Evolutionary conservation across 1,140 invertebrate genomes (phyloP).

Genomic region (Rhizoglyphus robini): DNA sequence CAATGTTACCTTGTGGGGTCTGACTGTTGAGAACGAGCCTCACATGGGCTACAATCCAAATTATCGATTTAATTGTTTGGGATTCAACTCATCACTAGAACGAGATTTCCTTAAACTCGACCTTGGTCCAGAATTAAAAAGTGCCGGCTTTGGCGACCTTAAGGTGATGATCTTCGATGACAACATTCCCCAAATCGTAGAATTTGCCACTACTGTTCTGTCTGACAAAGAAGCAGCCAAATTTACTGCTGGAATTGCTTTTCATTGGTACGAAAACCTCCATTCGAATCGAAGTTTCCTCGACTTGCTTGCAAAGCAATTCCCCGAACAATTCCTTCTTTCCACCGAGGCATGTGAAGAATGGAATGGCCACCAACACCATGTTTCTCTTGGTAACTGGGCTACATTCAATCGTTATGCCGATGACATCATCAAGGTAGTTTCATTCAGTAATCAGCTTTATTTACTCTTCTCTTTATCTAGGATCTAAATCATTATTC

Average conservation of each 20-base stretch:
- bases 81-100: slow-evolving; percentile 33
- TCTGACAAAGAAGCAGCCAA: slow-evolving; percentile 24
- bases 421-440: slow-evolving; percentile 20
- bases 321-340: slow-evolving; percentile 39
- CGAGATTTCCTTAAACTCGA: slow-evolving; percentile 33
- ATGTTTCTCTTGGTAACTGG: slow-evolving; percentile 20
- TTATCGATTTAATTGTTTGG: slow-evolving; percentile 38
- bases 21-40: slow-evolving; percentile 41
- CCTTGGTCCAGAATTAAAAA: slow-evolving; percentile 32
- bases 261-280: slow-evolving; percentile 55
- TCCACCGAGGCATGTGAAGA: slow-evolving; percentile 42
- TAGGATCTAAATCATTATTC: background rate
- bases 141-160: slow-evolving; percentile 15
- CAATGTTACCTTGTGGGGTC: slow-evolving; percentile 33
- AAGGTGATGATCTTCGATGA: slow-evolving; percentile 27
- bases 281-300: slow-evolving; percentile 27
- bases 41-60: slow-evolving; percentile 29
- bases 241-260: slow-evolving; percentile 17
- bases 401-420: slow-evolving; percentile 17
- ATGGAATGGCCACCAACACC: too few relatives aligned
- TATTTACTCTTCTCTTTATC: too few relatives aligned
- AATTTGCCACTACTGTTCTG: slow-evolving; percentile 27
- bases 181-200: slow-evolving; percentile 31
- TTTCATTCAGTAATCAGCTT: background rate
- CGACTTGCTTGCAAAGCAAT: slow-evolving; percentile 36